These are phyloP conservation scores for Antechinus stuartii DNA, from an alignment of 2,113 vertebrate genomes.

Conservation along the genomic window DNA sequence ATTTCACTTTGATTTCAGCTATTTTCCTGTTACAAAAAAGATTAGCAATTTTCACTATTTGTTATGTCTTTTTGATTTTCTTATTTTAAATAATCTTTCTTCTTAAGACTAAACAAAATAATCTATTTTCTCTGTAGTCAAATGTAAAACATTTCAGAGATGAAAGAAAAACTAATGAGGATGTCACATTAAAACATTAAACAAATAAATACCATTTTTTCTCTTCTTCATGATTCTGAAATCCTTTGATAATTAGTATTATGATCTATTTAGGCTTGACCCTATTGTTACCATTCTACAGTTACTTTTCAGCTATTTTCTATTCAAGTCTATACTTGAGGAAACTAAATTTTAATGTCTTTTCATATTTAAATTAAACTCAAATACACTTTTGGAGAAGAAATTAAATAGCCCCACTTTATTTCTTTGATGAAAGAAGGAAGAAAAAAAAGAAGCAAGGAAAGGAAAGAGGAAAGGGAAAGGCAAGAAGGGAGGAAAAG, in stretches of 20 bases:
- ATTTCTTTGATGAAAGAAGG: background rate
- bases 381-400: conserved; percentile 30
- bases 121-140: conserved; percentile 49
- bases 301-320: conserved; percentile 64
- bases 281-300: conserved; percentile 49
- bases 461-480: too few relatives aligned
- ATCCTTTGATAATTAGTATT: conserved; percentile 50
- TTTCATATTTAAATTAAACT: conserved; percentile 58
- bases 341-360: conserved; percentile 59
- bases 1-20: background rate
- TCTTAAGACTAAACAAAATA: conserved; percentile 45
- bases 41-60: background rate
- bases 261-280: conserved; percentile 32
- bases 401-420: background rate
- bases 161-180: conserved; percentile 67
- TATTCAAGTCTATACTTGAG: conserved; percentile 40
- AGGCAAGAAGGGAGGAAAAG: too few relatives aligned
- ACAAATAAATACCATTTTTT: conserved; percentile 42
- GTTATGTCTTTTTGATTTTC: background rate
- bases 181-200: conserved; percentile 42
- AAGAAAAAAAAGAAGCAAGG: too few relatives aligned
- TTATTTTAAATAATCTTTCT: conserved; percentile 32
- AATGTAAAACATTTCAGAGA: conserved; percentile 70
- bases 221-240: conserved; percentile 52
- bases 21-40: conserved; percentile 47